A percentile compares a stretch with the other conserved stretches of the same genome.
These are phyloP conservation scores for Cavia porcellus DNA, from an alignment of 2,113 vertebrate species.

Conservation along the genomic window DNA sequence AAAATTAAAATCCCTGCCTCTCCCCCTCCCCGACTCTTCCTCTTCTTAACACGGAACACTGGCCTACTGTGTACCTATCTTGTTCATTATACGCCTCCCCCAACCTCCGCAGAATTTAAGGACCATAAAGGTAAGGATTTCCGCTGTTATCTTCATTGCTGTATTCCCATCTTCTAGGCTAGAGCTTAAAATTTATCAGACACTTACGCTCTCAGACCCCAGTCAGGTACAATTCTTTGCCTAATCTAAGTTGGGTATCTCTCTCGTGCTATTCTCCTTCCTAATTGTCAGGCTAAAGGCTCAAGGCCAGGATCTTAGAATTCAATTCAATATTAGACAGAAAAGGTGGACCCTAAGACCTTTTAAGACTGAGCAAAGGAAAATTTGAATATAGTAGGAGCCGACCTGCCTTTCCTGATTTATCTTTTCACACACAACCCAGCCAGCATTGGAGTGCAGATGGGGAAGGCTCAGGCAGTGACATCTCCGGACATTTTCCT, in stretches of 20 bases:
- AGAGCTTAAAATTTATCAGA: not conserved
- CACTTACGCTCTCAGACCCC: not conserved
- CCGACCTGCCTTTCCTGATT: not conserved
- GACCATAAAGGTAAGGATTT: not conserved
- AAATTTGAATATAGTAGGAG: not conserved
- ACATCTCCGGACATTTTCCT: not conserved
- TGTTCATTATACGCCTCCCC: not conserved
- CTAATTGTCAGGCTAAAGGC: not conserved
- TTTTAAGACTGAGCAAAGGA: not conserved
- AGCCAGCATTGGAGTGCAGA: not conserved
- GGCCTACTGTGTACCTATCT: not conserved
- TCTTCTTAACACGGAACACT: not conserved
- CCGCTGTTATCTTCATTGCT: not conserved
- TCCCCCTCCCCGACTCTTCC: not conserved
- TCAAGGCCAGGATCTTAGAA: not conserved
- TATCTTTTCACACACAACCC: conserved; percentile 2
- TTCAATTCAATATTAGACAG: not conserved
- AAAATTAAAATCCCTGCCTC: not conserved
- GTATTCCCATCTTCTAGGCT: too few species aligned
- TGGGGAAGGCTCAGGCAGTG: not conserved
- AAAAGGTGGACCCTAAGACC: not conserved
- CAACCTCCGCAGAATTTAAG: not conserved
- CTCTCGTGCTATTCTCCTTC: not conserved
- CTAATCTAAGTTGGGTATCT: not conserved
- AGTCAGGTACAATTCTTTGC: not conserved